Base-by-base conservation (phyloP, 2,797 vertebrate genomes). In the Perdix hodgsoniae region DNA sequence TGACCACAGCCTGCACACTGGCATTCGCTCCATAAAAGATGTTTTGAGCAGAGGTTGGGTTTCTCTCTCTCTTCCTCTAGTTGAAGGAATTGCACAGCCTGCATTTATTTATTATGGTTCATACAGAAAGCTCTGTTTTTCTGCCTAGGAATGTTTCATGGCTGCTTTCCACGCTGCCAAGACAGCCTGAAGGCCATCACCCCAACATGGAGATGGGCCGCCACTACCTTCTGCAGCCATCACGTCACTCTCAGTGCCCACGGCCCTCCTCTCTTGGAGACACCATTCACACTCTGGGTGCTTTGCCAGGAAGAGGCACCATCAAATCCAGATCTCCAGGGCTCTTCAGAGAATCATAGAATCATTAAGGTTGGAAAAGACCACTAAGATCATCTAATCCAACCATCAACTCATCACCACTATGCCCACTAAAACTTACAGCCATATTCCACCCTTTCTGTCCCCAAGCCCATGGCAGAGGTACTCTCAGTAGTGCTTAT, bases 271-370 rank as follows among this genome's bases (percentile, higher is more conserved):
- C 2, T 1, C 7, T 16, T 10, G 0, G 1, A 14, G 10, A 16
- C 5, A 1, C 0, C 0, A 4, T 16, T 66, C 12, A 14, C 7
- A 2, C 2, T 19, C 22, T 35, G 78, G 29, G 18, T 49, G 23
- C 19, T 29, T 27, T 70, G 17, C n/a, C 5, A 3, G n/a, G 49
- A 66, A 26, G 16, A 26, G 39, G 39, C 14, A 23, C 39, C 7
- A 21, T 39, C 27, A 61, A 42, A 39, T 59, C 42, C 27, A 40
- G 9, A 26, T 73, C 40, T 49, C 24, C 69, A 22, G 22, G 59
- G 10, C 21, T 35, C 45, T n/a, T 52, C 57, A 31, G 27, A 31
- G 52, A 54, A 18, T 31, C 52, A 7, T 11, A 31, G 52, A 54
- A 54, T 31, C 27, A 54, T 31, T 54, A 31, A 31, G 27, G 52